A percentile compares a stretch with the other conserved stretches of the same genome.
Conservation (phyloP, 2,113 vertebrate species). For the Macroglossus sobrinus region DNA sequence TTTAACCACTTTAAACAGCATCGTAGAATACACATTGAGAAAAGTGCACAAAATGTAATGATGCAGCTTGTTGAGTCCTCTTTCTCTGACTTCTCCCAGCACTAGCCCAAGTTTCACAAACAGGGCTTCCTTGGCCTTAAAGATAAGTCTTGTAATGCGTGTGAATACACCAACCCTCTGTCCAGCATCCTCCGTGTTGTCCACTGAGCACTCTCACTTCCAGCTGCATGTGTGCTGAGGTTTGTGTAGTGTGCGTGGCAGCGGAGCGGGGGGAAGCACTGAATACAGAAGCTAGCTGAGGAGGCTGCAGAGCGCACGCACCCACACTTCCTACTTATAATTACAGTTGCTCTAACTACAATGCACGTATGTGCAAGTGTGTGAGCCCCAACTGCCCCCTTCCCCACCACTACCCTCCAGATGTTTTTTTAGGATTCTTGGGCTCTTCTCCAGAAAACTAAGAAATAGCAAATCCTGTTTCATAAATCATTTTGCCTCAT, state of each 20-base stretch:
- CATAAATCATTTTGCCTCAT: background rate
- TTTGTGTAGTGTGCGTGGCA: fast-evolving
- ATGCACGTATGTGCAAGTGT: fast-evolving
- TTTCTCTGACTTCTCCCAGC: background rate
- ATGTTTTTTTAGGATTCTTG: background rate
- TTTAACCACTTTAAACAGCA: background rate
- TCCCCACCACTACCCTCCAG: background rate
- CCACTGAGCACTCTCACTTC: fast-evolving
- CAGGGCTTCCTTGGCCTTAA: background rate
- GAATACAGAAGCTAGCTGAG: background rate
- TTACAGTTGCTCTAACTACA: background rate
- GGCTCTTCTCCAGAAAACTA: background rate
- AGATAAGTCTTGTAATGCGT: background rate
- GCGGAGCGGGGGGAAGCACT: background rate
- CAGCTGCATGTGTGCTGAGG: background rate
- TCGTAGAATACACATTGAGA: background rate
- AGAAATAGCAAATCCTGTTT: background rate
- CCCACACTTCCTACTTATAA: background rate
- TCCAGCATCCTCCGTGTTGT: fast-evolving
- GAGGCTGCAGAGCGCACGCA: fast-evolving
- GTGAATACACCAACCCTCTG: background rate
- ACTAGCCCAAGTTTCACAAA: background rate
- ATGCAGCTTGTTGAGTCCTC: background rate
- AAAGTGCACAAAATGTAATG: background rate
- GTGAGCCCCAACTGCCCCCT: fast-evolving